These are phyloP conservation scores for Psittacara wagleri DNA, from an alignment of 2,113 vertebrate species.

Conservation along the genomic window DNA sequence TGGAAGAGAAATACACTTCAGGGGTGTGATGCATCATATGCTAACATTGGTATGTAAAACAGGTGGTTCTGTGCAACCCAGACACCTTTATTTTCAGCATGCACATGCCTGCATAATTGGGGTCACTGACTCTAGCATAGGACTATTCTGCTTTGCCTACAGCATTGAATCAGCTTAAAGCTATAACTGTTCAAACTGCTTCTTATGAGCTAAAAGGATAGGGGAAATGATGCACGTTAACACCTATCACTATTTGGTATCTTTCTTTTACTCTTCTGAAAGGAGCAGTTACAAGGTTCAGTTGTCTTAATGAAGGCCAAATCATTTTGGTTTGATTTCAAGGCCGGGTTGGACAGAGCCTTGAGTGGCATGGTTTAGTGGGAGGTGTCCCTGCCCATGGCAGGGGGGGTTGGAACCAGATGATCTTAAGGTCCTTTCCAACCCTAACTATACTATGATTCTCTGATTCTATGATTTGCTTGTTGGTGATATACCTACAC, in stretches of 20 bases:
- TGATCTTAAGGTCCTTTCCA: too few relatives aligned
- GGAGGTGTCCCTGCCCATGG: too few relatives aligned
- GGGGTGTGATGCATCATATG: not conserved
- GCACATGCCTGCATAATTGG: not conserved
- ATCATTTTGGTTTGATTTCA: not conserved
- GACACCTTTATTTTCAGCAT: not conserved
- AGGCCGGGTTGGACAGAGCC: too few relatives aligned
- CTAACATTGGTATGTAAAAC: not conserved
- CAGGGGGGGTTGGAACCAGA: too few relatives aligned
- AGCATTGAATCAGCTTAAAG: not conserved
- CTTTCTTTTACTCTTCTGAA: constrained; percentile 12
- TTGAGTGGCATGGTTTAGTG: too few relatives aligned
- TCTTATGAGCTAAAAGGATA: not conserved
- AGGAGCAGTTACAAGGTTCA: constrained; percentile 18
- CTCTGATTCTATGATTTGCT: not conserved
- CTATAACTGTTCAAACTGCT: not conserved
- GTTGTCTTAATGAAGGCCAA: not conserved
- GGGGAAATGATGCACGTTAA: not conserved
- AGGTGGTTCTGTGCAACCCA: not conserved
- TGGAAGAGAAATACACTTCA: not conserved
- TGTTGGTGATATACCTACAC: not conserved
- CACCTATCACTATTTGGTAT: not conserved
- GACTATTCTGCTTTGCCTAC: not conserved
- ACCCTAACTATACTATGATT: too few relatives aligned
- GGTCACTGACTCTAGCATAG: not conserved